Evolutionary conservation across 2,113 vertebrate genomes (phyloP).

Genomic region (Alces alces): DNA sequence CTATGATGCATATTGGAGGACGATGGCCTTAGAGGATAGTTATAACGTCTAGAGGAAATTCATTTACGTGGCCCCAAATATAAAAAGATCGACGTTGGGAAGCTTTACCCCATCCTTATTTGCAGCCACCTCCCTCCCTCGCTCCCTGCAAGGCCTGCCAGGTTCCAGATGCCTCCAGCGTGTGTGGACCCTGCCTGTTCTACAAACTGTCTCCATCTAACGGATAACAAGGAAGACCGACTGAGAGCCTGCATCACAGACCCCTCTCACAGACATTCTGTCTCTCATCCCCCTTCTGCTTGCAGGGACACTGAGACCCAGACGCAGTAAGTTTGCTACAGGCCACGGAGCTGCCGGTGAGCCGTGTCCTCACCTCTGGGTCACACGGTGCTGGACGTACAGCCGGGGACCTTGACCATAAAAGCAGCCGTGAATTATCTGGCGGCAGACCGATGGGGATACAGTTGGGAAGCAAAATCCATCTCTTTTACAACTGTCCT

Average conservation of each 20-base stretch:
- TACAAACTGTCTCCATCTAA: not conserved
- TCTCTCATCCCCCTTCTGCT: not conserved
- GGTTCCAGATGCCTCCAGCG: rapidly evolving
- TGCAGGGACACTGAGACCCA: not conserved
- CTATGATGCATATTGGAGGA: no score
- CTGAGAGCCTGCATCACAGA: rapidly evolving
- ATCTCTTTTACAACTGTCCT: slow-evolving; percentile 61
- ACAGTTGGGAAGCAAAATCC: slow-evolving; percentile 9
- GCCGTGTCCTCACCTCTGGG: not conserved
- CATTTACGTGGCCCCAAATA: not conserved
- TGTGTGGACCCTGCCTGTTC: rapidly evolving
- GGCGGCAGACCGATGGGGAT: not conserved
- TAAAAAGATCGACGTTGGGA: not conserved
- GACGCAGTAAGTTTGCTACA: not conserved
- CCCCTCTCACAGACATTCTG: rapidly evolving
- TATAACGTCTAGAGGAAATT: not conserved
- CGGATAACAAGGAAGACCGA: not conserved
- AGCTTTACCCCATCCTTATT: not conserved
- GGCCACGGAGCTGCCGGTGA: not conserved
- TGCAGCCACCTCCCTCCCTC: not conserved
- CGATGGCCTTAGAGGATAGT: no score
- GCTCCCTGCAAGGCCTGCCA: not conserved
- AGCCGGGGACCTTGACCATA: not conserved
- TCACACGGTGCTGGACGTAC: rapidly evolving
- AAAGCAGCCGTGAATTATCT: slow-evolving; percentile 32